phyloP scores from a whole-genome alignment of 2,113 vertebrate genomes.

The Halcyon malimbica region DNA sequence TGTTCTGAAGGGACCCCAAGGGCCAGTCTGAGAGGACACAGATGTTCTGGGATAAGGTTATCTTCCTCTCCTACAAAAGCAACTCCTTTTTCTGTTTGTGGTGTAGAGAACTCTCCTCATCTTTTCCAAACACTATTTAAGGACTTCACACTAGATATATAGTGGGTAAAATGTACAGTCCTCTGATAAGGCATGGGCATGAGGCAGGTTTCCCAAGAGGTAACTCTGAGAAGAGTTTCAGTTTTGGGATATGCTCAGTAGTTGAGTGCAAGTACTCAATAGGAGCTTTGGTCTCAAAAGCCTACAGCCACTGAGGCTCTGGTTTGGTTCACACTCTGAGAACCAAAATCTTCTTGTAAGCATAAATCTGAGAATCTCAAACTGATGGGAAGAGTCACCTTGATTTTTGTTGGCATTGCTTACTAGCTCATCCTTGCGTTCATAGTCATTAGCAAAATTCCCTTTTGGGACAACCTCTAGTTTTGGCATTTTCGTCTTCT shows the following conservation, averaged over 20 bases:
- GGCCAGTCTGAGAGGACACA: not conserved
- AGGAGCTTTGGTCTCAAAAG: not conserved
- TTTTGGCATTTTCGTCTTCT: not conserved
- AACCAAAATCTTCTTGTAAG: not conserved
- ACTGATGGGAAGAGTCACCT: not conserved
- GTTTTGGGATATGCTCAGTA: not conserved
- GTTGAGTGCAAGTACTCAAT: not conserved
- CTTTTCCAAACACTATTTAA: not conserved
- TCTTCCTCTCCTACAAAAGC: not conserved
- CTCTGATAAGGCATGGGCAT: not conserved
- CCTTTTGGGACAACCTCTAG: not conserved
- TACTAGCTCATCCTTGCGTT: not conserved
- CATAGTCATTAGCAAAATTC: not conserved
- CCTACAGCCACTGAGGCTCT: not conserved
- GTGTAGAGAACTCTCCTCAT: not conserved
- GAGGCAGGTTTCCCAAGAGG: not conserved
- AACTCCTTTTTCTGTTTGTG: not conserved
- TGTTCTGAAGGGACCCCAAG: not conserved
- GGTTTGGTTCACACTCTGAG: not conserved
- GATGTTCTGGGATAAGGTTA: not conserved
- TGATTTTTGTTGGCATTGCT: not conserved
- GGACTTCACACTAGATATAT: not conserved
- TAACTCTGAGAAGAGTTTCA: not conserved
- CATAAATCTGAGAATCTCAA: not conserved
- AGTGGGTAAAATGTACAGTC: not conserved